Evolutionary conservation across 2,113 vertebrate species (phyloP).

Genomic region (Pica pica): DNA sequence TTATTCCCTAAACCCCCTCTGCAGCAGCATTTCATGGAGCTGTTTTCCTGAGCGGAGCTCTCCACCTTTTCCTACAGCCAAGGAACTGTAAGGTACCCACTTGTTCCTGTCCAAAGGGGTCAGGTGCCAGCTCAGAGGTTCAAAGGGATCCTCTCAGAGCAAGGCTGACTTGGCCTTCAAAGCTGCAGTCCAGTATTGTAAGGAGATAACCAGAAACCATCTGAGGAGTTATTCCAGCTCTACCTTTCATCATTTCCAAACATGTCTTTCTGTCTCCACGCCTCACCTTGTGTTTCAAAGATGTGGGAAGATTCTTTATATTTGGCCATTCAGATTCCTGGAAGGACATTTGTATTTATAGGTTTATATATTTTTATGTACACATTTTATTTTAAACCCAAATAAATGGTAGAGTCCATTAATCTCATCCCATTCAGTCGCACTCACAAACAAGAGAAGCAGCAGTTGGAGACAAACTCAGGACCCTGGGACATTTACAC

Average conservation of each 20-base stretch:
- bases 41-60: not conserved
- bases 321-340: not conserved
- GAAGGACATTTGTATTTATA: not conserved
- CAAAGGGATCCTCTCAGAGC: not conserved
- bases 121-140: not conserved
- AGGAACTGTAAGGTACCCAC: not conserved
- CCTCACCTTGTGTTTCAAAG: not conserved
- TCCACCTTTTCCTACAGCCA: not conserved
- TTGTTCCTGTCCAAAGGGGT: not conserved
- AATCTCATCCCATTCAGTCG: not conserved
- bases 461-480: not conserved
- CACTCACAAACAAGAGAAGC: not conserved
- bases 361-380: not conserved
- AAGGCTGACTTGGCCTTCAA: not conserved
- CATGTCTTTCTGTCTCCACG: rapidly evolving
- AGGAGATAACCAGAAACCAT: not conserved
- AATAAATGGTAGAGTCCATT: not conserved
- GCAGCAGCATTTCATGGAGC: not conserved
- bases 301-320: not conserved
- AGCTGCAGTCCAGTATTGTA: not conserved
- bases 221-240: not conserved
- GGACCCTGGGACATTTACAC: not conserved
- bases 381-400: not conserved
- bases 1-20: not conserved
- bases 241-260: not conserved